A percentile compares a stretch with the other conserved stretches of the same genome.
phyloP scores from a whole-genome alignment of 2,113 vertebrate genomes.

The Megaceryle maxima region DNA sequence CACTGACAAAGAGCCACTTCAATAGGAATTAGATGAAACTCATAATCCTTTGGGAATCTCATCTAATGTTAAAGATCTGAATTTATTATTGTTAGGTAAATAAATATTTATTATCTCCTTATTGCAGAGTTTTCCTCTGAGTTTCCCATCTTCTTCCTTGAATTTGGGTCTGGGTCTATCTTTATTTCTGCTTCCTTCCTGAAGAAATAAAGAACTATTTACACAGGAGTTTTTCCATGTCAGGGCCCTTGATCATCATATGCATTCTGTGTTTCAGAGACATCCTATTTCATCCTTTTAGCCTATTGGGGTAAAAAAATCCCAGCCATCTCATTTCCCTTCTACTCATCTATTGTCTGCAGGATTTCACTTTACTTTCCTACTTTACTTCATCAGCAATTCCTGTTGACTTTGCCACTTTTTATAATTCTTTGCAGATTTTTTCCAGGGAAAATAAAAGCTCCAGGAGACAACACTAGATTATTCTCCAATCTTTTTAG shows the following conservation, averaged over 20 bases:
- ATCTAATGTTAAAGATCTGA: background rate
- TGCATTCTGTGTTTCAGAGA: background rate
- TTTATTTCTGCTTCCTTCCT: slow-evolving; percentile 34
- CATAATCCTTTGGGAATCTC: slow-evolving; percentile 1
- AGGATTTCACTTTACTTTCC: slow-evolving; percentile 3
- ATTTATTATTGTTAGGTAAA: background rate
- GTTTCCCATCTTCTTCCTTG: background rate
- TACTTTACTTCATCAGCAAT: background rate
- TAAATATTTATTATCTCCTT: slow-evolving; percentile 1
- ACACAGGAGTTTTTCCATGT: slow-evolving; percentile 27
- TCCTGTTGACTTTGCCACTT: background rate
- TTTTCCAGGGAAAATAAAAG: background rate
- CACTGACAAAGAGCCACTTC: background rate
- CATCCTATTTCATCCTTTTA: background rate
- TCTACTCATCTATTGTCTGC: slow-evolving; percentile 4
- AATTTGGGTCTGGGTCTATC: background rate
- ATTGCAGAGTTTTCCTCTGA: background rate
- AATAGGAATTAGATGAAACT: background rate
- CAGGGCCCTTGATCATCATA: background rate
- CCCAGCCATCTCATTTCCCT: background rate
- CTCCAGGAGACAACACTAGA: background rate
- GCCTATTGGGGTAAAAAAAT: background rate
- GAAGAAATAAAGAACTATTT: slow-evolving; percentile 16
- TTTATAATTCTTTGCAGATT: background rate
- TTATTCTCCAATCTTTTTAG: background rate